These are phyloP conservation scores for Euthynnus affinis DNA, from an alignment of 2,797 vertebrate genomes.

Conservation along the genomic window DNA sequence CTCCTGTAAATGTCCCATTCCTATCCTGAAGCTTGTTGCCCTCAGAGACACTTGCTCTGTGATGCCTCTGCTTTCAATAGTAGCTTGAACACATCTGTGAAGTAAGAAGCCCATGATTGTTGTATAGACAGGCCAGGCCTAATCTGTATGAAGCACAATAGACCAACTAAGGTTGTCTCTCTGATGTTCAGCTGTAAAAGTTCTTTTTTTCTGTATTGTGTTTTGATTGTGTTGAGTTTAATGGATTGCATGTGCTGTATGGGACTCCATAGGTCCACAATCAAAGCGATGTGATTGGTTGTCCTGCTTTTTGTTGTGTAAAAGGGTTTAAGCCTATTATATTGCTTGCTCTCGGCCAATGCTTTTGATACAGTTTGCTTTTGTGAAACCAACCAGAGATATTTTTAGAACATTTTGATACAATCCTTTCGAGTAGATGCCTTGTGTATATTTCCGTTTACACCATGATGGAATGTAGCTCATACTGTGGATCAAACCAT, in stretches of 20 bases:
- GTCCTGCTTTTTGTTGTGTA: constrained; percentile 84
- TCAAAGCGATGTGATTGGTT: constrained; percentile 86
- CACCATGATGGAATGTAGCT: constrained; percentile 87
- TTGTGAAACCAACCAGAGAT: constrained; percentile 88
- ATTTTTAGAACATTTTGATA: constrained; percentile 89
- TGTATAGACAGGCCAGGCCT: constrained; percentile 81
- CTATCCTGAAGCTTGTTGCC: constrained; percentile 24
- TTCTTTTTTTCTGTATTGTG: constrained; percentile 78
- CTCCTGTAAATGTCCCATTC: constrained; percentile 35
- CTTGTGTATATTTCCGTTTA: constrained; percentile 86
- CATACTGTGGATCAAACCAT: constrained; percentile 84
- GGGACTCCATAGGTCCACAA: constrained; percentile 83
- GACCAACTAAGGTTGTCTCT: constrained; percentile 82
- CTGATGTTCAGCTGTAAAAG: constrained; percentile 83
- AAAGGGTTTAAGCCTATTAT: constrained; percentile 80
- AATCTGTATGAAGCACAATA: constrained; percentile 86
- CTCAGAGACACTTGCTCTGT: constrained; percentile 56
- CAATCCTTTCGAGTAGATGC: constrained; percentile 87
- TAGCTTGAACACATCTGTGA: constrained; percentile 79
- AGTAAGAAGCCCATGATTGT: constrained; percentile 79
- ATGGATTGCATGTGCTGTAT: constrained; percentile 87
- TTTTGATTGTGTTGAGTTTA: constrained; percentile 85
- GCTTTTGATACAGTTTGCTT: constrained; percentile 89
- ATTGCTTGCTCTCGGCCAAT: constrained; percentile 85
- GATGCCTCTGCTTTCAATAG: constrained; percentile 73